Evolutionary conservation across 2,888 invertebrate species (phyloP), one percentile per base, ranked within the genome.

Genomic region (Sinodicranocentrus sp.): DNA sequence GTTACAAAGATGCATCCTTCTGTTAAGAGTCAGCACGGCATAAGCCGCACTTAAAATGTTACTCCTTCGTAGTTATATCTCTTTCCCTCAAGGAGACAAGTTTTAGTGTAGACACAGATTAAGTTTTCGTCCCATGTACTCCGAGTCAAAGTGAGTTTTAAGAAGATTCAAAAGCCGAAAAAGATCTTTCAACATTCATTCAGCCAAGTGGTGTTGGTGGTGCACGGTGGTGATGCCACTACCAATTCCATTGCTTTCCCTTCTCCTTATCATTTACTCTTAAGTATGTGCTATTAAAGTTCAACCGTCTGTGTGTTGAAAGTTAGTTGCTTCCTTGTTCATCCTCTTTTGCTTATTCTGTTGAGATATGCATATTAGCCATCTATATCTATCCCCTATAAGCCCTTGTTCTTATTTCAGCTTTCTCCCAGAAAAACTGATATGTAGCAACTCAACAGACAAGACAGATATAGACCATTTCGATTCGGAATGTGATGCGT

Each of bases 221-320:
- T 48, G 15, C 8, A 17, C 33, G 25, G 28, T 61, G 28, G 61
- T 61, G 28, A n/a, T 61, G 28, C 10, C 33, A 13, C 25, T 67
- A n/a, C 67, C 67, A 48, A 76, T 76, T 76, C 76, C 76, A 67
- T 57, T 39, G 67, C 76, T 76, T 76, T 65, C 67, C 57, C 61
- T 43, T 48, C 78, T 44, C 39, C 75, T 78, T 78, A 78, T 78
- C 78, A 78, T 78, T 78, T 70, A 54, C 70, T 78, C 68, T 59
- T 78, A 68, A 78, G 78, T 78, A 78, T 70, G 68, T 70, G 70
- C 78, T 78, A 78, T 78, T 78, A 78, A 78, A 78, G 78, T 78
- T 78, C 78, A 78, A 78, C 78, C 78, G 78, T 78, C 78, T 78
- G 78, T 77, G 68, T 70, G 78, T 70, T 70, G 78, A 78, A 70